Base-by-base conservation (phyloP, 2,113 vertebrate genomes). In the Crotalus viridis region DNA sequence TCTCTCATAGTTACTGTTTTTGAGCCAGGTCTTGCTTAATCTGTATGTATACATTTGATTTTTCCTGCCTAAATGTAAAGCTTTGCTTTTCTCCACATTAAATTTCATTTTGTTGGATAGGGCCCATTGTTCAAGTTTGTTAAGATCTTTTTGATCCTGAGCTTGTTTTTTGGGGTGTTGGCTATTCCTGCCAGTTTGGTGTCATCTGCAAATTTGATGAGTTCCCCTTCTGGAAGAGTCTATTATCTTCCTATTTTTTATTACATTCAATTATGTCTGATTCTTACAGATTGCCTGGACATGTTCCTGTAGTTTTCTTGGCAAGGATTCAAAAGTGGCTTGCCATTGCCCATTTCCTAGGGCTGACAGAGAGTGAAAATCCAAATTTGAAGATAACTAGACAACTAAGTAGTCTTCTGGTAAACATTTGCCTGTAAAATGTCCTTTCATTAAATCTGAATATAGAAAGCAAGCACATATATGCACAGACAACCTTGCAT, bases 401-500 rank as follows among this genome's bases (percentile, higher is more conserved):
- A 12, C 19, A 85, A n/a, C 0, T 69, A 90, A 39, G 69, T 89
- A 3, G 17, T 13, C 51, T 64, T 17, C 94, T 64, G 69, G 13
- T 12, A 64, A 92, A 69, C 89, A 0, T 0, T 94, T 95, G 91
- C 94, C 91, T 94, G 91, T 61, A 85, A 94, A 96, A 93, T 21
- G 26, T 61, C 21, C 24, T 48, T 56, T 48, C 24, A 64, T 46
- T 10, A 21, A 91, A 69, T 88, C 61, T 94, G 95, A 92, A 51
- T 92, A 90, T 87, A 90, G 94, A 92, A 81, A 48, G 93, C 94
- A 95, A 54, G 90, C 74, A 85, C 61, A 74, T 17, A 61, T 19
- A 61, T 46, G 22, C 56, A 24, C 26, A 43, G 15, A 3, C 90
- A 55, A 21, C 69, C 21, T 17, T 48, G 55, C 22, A 46, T 92